phyloP scores from a whole-genome alignment of 2,797 vertebrate species.

The Lithobates sylvaticus region DNA sequence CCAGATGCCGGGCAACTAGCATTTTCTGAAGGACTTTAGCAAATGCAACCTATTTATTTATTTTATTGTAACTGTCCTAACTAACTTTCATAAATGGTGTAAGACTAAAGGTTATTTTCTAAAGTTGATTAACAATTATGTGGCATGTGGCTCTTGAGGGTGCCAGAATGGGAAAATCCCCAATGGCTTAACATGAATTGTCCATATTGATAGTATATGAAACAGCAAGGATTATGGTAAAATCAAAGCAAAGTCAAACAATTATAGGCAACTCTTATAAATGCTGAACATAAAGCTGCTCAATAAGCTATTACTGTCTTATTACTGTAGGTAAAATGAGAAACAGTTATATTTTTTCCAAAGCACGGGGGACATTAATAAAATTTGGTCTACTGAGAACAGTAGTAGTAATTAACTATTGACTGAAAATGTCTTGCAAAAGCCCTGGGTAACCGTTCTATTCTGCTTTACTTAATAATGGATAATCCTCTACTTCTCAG shows the following conservation, averaged over 20 bases:
- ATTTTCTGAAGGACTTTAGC: no score
- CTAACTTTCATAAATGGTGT: no score
- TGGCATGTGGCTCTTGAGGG: no score
- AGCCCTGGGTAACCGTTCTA: slow-evolving; percentile 62
- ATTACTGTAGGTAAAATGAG: slow-evolving; percentile 53
- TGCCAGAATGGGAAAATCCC: no score
- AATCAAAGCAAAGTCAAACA: slow-evolving; percentile 40
- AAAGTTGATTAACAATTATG: no score
- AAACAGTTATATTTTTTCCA: slow-evolving; percentile 36
- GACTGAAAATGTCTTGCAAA: slow-evolving; percentile 64
- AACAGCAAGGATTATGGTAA: neutral
- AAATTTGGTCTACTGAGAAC: slow-evolving; percentile 58
- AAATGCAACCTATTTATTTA: no score
- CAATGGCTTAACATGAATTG: no score
- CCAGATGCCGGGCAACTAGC: no score
- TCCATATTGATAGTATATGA: no score
- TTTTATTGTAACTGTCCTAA: no score
- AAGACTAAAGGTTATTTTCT: no score
- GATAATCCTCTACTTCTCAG: slow-evolving; percentile 60
- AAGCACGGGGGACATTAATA: slow-evolving; percentile 33
- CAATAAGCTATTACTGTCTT: slow-evolving; percentile 48
- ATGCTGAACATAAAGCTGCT: slow-evolving; percentile 30
- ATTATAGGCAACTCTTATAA: slow-evolving; percentile 26
- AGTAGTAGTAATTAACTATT: slow-evolving; percentile 67
- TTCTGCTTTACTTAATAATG: slow-evolving; percentile 69